Evolutionary conservation across 2,113 vertebrate genomes (phyloP).

Genomic region (Rhea pennata): DNA sequence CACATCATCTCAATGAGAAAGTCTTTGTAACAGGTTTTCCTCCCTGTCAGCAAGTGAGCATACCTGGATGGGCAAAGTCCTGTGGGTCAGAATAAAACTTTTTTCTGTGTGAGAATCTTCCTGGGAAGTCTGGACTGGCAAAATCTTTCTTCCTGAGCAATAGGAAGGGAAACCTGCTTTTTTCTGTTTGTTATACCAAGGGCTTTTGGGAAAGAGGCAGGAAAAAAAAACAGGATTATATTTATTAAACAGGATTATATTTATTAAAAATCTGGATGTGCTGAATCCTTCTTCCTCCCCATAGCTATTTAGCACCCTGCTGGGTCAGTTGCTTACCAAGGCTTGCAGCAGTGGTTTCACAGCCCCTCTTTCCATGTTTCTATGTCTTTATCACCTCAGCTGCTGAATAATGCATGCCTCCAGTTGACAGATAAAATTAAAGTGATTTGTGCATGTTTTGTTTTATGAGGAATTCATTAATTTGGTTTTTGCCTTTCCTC

Average conservation of each 20-base stretch:
- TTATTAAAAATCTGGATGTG: not conserved
- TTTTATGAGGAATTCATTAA: constrained; percentile 73
- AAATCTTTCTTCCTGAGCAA: not conserved
- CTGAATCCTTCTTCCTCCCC: not conserved
- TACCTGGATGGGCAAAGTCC: not conserved
- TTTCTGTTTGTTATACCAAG: not conserved
- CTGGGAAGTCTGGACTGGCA: not conserved
- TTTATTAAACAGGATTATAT: not conserved
- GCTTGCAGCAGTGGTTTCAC: constrained; percentile 30
- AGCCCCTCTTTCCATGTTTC: constrained; percentile 53
- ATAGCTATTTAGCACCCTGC: constrained; percentile 6
- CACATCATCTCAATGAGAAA: not conserved
- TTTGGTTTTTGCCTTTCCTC: constrained; percentile 41
- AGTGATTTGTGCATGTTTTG: constrained; percentile 73
- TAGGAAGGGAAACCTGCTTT: not conserved
- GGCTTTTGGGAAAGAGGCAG: not conserved
- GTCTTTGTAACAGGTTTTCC: not conserved
- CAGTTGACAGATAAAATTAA: constrained; percentile 73
- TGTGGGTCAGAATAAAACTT: not conserved
- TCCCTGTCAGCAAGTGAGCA: not conserved
- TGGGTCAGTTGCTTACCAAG: constrained; percentile 45
- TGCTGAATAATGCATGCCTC: constrained; percentile 71
- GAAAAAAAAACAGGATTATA: not conserved
- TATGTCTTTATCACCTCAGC: constrained; percentile 40
- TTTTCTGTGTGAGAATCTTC: not conserved